These are phyloP conservation scores for Orthochromis malagaraziensis DNA, from an alignment of 2,113 vertebrate genomes.

Conservation along the genomic window DNA sequence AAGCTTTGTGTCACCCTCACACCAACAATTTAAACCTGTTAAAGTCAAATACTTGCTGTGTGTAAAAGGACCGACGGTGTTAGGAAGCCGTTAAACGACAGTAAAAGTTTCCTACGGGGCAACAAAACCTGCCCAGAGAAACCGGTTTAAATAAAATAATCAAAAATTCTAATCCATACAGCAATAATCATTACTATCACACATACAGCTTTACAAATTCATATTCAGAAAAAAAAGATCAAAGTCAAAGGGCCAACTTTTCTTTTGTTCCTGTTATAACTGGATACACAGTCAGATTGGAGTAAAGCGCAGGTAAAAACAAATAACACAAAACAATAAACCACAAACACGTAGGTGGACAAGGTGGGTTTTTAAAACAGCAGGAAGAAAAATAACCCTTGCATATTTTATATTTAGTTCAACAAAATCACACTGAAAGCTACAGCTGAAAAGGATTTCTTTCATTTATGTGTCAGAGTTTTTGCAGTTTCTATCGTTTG, in stretches of 20 bases:
- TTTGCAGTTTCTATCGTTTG: neutral
- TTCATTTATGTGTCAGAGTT: neutral
- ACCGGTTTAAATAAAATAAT: neutral
- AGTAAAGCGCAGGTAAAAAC: neutral
- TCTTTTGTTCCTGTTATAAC: neutral
- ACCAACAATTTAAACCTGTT: neutral
- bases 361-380: neutral
- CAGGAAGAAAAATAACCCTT: neutral
- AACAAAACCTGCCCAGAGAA: neutral
- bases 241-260: neutral
- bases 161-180: neutral
- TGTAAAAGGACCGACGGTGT: neutral
- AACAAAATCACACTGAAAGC: neutral
- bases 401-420: neutral
- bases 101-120: neutral
- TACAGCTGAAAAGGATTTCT: neutral
- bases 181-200: neutral
- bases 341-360: neutral
- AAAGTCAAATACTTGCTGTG: neutral
- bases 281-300: neutral
- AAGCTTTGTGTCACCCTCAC: neutral
- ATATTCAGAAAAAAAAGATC: neutral
- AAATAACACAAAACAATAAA: neutral
- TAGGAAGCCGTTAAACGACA: neutral
- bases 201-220: neutral